Evolutionary conservation across 1,140 invertebrate species (phyloP).

Genomic region (Anthonomus grandis): DNA sequence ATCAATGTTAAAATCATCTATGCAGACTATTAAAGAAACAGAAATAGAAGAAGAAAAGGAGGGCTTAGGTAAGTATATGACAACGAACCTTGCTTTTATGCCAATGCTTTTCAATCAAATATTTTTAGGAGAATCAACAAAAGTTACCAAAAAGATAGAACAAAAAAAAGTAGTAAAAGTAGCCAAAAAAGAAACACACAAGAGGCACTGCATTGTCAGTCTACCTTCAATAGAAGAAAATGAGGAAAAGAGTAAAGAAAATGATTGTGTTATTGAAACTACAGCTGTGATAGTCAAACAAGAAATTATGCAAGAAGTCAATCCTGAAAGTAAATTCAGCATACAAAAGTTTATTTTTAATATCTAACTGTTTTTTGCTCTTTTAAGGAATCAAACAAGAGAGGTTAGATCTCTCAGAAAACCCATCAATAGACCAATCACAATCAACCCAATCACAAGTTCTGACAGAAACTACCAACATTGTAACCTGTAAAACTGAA

Average conservation of each 20-base stretch:
- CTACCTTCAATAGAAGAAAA: conserved; percentile 33
- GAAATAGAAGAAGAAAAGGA: conserved; percentile 31
- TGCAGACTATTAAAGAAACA: conserved; percentile 36
- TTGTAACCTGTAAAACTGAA: not conserved
- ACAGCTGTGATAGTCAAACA: not conserved
- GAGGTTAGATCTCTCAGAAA: not conserved
- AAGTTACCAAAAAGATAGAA: not conserved
- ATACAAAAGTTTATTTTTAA: too few relatives aligned
- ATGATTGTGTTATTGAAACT: conserved; percentile 7
- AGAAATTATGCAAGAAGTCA: too few relatives aligned
- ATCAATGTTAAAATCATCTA: conserved; percentile 27
- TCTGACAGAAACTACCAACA: not conserved
- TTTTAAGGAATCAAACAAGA: not conserved
- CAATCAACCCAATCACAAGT: not conserved
- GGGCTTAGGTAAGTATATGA: not conserved
- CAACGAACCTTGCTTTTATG: not conserved
- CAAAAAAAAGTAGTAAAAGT: conserved; percentile 1
- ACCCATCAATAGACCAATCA: not conserved
- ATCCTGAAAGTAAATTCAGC: too few relatives aligned
- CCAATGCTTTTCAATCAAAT: not conserved
- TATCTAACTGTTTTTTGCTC: not conserved
- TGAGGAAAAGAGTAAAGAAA: conserved; percentile 25
- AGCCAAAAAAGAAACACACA: conserved; percentile 15
- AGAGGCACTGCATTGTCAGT: conserved; percentile 11
- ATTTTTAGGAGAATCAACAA: not conserved